A percentile compares a stretch with the other conserved stretches of the same genome.
These are phyloP conservation scores for Drosophila ambigua DNA, from an alignment of 1,140 invertebrate species.

Conservation along the genomic window DNA sequence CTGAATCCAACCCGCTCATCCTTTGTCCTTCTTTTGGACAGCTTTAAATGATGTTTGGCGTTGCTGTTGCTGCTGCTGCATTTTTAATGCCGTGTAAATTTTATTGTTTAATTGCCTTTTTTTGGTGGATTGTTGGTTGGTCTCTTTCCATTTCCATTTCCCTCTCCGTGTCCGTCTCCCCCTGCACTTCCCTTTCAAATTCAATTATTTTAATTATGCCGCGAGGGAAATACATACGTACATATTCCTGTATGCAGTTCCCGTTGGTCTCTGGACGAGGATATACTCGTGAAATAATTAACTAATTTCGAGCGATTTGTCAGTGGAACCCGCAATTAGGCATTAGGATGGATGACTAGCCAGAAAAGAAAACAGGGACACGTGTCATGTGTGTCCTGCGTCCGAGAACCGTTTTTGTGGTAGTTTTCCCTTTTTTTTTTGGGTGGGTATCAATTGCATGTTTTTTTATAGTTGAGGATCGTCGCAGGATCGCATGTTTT, in stretches of 20 bases:
- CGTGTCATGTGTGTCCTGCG: conserved; percentile 48
- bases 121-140: conserved; percentile 25
- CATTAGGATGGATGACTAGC: conserved; percentile 55
- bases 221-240: conserved; percentile 18
- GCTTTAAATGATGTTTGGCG: conserved; percentile 45
- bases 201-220: conserved; percentile 79
- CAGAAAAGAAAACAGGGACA: conserved; percentile 45
- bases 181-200: conserved; percentile 58
- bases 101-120: conserved; percentile 79
- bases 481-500: conserved; percentile 63
- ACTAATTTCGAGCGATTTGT: conserved; percentile 79
- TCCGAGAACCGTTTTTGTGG: conserved; percentile 37
- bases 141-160: conserved; percentile 7
- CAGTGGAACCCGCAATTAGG: conserved; percentile 65
- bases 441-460: conserved; percentile 35
- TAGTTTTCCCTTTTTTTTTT: conserved; percentile 16
- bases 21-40: conserved; percentile 8
- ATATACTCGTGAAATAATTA: conserved; percentile 54
- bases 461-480: conserved; percentile 40
- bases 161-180: conserved; percentile 27
- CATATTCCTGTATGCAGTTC: too few relatives aligned
- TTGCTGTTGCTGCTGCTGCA: conserved; percentile 47
- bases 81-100: conserved; percentile 73
- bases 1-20: conserved; percentile 9
- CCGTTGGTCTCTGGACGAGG: too few relatives aligned